Base-by-base conservation (phyloP, 2,888 invertebrate species). In the Leptopterna dolabrata region DNA sequence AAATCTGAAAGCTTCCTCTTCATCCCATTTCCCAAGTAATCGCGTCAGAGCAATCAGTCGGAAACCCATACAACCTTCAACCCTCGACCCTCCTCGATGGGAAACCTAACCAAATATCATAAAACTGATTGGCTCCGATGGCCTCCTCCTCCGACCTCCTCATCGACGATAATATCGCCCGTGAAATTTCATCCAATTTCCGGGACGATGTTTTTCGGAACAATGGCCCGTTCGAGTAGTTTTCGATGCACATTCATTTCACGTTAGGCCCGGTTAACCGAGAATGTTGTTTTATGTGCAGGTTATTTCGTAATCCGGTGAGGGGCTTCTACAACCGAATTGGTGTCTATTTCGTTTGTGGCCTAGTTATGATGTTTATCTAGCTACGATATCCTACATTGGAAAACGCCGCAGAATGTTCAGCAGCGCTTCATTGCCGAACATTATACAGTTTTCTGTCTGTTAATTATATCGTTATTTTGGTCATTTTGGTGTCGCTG, bases 51-150 rank as follows among this genome's bases (percentile, higher is more conserved):
- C 63, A 63, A 63, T 63, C 63, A 24, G 63, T 63, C 63, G 63
- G 63, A 63, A 63, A 63, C 63, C 63, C 63, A 24, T 63, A 63
- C 63, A 63, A 63, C 63, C 63, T 63, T 63, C 24, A 63, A 24
- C 63, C 63, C 63, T 63, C 24, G 9, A 9, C 63, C 71, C 19
- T 7, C 71, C 30, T 16, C 43, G 43, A 24, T 45, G 78, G 78
- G n/a, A 45, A 19, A 78, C 45, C 78, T 45, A 78, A 78, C 78
- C 78, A 78, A 78, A 78, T 78, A 78, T 78, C 78, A 78, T 78
- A 78, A 78, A 78, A 36, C 43, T 78, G 78, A 78, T 78, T 78
- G 78, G 78, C 63, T 78, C 45, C 45, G n/a, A 43, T 24, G 78
- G 41, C 78, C 45, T 45, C 19, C 24, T 36, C 76, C 36, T 76